Evolutionary conservation across 2,797 vertebrate species (phyloP).

Genomic region (Coreius guichenoti): DNA sequence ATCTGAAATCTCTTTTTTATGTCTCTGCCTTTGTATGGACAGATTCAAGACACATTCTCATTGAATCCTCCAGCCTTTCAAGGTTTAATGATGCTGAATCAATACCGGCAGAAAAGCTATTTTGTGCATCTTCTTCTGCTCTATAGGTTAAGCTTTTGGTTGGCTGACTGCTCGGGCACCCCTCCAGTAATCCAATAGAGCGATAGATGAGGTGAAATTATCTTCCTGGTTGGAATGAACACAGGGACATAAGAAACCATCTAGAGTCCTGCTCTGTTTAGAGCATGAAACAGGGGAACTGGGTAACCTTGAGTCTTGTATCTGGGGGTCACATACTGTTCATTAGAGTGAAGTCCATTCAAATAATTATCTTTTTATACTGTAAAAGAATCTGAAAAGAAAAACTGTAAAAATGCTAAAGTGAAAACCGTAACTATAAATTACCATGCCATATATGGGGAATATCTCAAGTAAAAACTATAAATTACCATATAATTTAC

Average conservation of each 20-base stretch:
- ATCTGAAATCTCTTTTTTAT: neutral
- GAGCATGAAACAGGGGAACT: neutral
- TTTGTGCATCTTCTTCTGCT: conserved; percentile 39
- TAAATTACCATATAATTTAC: neutral
- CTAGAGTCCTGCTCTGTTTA: neutral
- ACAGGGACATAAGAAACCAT: conserved; percentile 20
- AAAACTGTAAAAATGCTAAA: too few relatives aligned
- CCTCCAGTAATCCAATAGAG: conserved; percentile 35
- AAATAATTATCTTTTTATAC: neutral
- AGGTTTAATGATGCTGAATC: conserved; percentile 42
- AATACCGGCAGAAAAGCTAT: conserved; percentile 45
- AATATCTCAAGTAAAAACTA: too few relatives aligned
- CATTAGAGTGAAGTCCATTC: neutral
- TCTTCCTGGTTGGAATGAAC: neutral
- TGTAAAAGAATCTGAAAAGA: too few relatives aligned
- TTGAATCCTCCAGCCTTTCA: conserved; percentile 45
- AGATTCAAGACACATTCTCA: conserved; percentile 3
- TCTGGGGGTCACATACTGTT: neutral
- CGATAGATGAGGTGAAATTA: neutral
- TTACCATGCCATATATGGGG: neutral
- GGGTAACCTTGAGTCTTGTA: neutral
- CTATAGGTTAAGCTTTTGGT: conserved; percentile 28
- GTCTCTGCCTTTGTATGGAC: neutral
- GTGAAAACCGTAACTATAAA: neutral
- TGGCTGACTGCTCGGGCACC: neutral